Conservation (phyloP, 2,113 vertebrate species). For the Hippocampus barbouri region DNA sequence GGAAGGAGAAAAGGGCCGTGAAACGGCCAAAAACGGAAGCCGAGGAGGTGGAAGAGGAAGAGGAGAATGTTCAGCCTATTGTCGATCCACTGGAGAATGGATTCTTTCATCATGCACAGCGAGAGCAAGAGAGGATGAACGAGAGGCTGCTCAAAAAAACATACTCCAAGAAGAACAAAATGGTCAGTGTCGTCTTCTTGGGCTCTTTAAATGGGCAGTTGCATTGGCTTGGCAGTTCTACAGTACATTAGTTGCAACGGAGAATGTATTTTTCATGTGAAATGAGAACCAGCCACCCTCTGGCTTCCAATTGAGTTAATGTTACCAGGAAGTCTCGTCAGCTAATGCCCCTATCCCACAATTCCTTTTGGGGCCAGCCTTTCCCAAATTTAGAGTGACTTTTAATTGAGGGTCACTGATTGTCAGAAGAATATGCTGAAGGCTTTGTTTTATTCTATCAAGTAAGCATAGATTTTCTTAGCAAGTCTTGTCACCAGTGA, state of each 20-base stretch:
- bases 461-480: neutral
- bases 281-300: neutral
- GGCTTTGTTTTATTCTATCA: neutral
- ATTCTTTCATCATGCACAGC: slow-evolving; percentile 79
- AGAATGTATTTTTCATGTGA: neutral
- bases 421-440: neutral
- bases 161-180: slow-evolving; percentile 86
- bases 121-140: slow-evolving; percentile 82
- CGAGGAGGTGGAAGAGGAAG: slow-evolving; percentile 77
- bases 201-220: neutral
- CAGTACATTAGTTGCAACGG: neutral
- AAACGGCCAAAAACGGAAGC: slow-evolving; percentile 81
- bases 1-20: slow-evolving; percentile 73
- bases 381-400: neutral
- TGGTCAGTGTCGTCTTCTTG: slow-evolving; percentile 74
- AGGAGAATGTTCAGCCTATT: slow-evolving; percentile 77
- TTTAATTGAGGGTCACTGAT: neutral
- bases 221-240: neutral
- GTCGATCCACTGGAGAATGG: slow-evolving; percentile 84
- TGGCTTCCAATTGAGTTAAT: neutral
- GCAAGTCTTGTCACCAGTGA: neutral
- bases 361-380: neutral
- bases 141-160: slow-evolving; percentile 86
- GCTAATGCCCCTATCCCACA: neutral
- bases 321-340: neutral